Base-by-base conservation (phyloP, 2,888 invertebrate genomes). In the Dermolepida albohirtum region DNA sequence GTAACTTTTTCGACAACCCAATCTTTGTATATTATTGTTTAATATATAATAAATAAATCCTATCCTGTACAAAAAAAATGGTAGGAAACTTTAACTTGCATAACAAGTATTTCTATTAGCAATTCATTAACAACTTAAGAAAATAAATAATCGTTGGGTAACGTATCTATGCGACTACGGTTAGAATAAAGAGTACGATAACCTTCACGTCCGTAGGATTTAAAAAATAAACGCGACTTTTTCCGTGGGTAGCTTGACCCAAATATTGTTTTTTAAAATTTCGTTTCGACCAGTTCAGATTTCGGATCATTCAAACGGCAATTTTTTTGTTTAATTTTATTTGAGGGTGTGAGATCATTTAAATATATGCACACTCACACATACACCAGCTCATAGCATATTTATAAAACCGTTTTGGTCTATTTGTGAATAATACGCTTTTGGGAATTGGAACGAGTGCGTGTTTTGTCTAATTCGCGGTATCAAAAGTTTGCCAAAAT, bases 181-280 rank as follows among this genome's bases (percentile, higher is more conserved):
- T 34, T 59, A 47, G 47, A 59, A 47, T 59, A 47, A 59, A 47
- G 59, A 44, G 59, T 59, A 47, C 47, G 47, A 59, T 59, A 59
- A 59, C 59, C 59, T 47, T 59, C 47, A 47, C 34, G 34, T 59
- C 12, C 29, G 47, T 34, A 11, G 47, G 47, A 59, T 59, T 59
- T 29, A 47, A 47, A 59, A 47, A 59, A 59, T 44, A 44, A 59
- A 59, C 44, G 27, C 59, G 29, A 34, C 8, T 40, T n/a, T 44
- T 59, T 47, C 59, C 34, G 59, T 59, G 47, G 44, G 59, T 47
- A 4, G 47, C 10, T 47, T 47, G 59, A 59, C 59, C 59, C 34
- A 59, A 59, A 59, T 59, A 47, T 47, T 47, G 47, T 59, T 59
- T 59, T 57, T 43, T n/a, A 2, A 47, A 29, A 59, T 47, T 34